A percentile compares a stretch with the other conserved stretches of the same genome.
Conservation (phyloP, 1,140 invertebrate genomes). For the Apolygus lucorum region DNA sequence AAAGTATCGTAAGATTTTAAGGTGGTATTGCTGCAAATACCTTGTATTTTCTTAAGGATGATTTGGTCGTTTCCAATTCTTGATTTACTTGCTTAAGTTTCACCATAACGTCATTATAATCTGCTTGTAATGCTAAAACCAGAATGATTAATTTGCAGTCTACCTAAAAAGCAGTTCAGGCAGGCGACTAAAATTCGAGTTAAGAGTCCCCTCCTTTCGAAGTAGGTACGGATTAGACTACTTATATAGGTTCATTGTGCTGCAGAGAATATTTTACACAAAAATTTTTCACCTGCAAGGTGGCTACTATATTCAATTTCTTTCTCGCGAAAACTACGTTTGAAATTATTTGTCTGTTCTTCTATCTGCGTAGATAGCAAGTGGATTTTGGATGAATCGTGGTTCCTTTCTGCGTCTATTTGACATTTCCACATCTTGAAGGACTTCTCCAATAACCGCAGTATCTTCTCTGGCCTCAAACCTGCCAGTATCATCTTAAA, state of each 20-base stretch:
- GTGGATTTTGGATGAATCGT: neutral
- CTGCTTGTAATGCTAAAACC: too few relatives aligned
- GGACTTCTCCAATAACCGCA: constrained; percentile 11
- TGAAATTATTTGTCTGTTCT: constrained; percentile 12
- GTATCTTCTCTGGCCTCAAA: constrained; percentile 18
- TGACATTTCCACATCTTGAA: constrained; percentile 26
- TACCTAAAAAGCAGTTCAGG: constrained; percentile 13
- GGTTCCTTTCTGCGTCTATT: constrained; percentile 1
- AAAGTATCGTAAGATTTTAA: neutral
- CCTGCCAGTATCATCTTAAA: constrained; percentile 26
- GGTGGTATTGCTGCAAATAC: neutral
- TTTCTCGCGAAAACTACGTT: neutral
- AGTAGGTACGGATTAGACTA: too few relatives aligned
- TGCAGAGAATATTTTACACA: too few relatives aligned
- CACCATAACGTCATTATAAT: neutral
- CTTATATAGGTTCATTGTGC: too few relatives aligned
- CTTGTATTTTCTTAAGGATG: constrained; percentile 1
- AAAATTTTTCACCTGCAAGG: too few relatives aligned
- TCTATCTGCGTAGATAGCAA: neutral
- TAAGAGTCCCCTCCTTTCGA: too few relatives aligned
- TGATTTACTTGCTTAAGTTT: neutral
- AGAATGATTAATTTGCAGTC: too few relatives aligned
- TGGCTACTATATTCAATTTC: constrained; percentile 17
- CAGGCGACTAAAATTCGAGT: too few relatives aligned
- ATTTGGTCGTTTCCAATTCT: constrained; percentile 5